phyloP scores from a whole-genome alignment of 37 sponge, comb jelly and placozoan species.

The Cliona cf. orientalis region DNA sequence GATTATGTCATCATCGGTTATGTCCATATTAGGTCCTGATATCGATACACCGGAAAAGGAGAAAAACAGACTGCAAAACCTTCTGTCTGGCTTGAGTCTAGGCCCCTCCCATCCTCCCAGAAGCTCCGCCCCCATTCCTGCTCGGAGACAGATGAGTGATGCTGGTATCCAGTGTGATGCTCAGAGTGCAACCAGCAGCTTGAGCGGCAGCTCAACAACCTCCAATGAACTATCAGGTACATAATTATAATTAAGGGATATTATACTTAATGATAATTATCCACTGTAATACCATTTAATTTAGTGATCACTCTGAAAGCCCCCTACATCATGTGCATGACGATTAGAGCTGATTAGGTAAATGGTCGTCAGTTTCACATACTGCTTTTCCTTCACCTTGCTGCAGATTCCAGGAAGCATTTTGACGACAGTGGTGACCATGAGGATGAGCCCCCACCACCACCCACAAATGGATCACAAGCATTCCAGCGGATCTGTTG shows the following conservation, averaged over 20 bases:
- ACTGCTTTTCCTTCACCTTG: not conserved
- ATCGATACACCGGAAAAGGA: constrained; percentile 12
- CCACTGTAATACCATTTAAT: not conserved
- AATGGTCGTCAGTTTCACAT: too few species aligned
- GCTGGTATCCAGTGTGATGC: too few species aligned
- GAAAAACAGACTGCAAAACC: not conserved
- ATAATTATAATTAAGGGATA: not conserved
- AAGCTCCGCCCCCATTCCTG: too few species aligned
- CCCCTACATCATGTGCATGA: not conserved
- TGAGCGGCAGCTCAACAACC: not conserved
- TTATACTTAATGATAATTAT: not conserved
- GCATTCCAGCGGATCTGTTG: not conserved
- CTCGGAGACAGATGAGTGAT: not conserved
- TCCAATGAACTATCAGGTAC: not conserved
- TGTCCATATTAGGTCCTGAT: constrained; percentile 15
- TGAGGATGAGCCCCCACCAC: not conserved
- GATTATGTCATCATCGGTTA: not conserved
- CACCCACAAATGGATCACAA: not conserved
- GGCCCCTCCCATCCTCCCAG: not conserved
- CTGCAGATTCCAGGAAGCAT: not conserved
- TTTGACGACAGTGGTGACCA: not conserved
- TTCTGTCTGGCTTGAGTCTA: not conserved
- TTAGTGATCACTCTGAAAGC: not conserved
- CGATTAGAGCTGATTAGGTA: not conserved
- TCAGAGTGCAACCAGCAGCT: not conserved